Percentiles rank a stretch among this genome's conserved stretches.
Evolutionary conservation across 2,113 vertebrate genomes (phyloP).

Genomic region (Centropus unirufus): DNA sequence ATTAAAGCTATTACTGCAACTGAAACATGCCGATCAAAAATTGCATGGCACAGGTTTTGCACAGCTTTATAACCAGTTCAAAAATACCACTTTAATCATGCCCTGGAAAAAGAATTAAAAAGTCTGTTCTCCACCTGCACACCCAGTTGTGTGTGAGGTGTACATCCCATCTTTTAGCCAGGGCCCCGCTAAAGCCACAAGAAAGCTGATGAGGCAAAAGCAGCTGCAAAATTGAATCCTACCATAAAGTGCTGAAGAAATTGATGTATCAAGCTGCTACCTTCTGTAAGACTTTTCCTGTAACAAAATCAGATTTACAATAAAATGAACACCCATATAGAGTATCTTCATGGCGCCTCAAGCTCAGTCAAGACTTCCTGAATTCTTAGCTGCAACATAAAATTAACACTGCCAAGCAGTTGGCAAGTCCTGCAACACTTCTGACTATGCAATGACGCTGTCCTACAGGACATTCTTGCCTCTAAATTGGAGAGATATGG

Average conservation of each 20-base stretch:
- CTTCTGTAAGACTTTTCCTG: neutral
- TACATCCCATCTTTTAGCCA: neutral
- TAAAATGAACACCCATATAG: neutral
- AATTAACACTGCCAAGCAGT: neutral
- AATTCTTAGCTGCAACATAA: neutral
- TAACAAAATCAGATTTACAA: neutral
- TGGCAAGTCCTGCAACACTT: neutral
- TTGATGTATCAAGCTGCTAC: neutral
- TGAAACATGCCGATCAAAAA: neutral
- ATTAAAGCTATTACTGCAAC: neutral
- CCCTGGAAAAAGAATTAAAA: neutral
- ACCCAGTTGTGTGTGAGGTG: neutral
- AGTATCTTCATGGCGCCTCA: neutral
- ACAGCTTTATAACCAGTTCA: neutral
- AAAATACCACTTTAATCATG: neutral
- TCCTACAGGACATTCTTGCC: too few species aligned
- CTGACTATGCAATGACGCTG: neutral
- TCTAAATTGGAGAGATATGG: too few species aligned
- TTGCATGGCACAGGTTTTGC: fast-evolving
- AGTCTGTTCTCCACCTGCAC: neutral
- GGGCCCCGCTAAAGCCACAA: neutral
- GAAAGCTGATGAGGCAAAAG: neutral
- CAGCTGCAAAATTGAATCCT: neutral
- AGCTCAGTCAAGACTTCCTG: neutral
- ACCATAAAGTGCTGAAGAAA: neutral